Base-by-base conservation (phyloP, 2,797 vertebrate species). In the Chaenodraco wilsoni region DNA sequence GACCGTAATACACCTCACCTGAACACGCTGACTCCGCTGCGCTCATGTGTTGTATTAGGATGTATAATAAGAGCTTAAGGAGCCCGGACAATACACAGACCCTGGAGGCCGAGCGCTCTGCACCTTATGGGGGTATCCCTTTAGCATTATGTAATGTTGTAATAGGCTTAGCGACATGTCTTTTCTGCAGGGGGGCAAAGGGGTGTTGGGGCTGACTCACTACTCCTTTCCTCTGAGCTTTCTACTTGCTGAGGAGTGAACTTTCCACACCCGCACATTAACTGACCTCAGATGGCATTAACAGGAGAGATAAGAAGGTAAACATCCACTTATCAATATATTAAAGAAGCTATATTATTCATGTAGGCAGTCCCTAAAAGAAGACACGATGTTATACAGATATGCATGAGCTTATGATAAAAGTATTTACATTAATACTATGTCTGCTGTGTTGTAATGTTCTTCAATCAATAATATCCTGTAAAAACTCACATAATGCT, bases 101-200 rank as follows among this genome's bases (percentile, higher is more conserved):
- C 78, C 72, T 14, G 33, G 58, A 83, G 82, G 66, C 59, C 17
- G 76, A 72, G 86, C 75, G 61, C 3, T 65, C 70, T 73, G 61
- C 70, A 79, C 81, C 88, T 87, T 84, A 78, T 76, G 87, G 85
- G 77, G 78, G 80, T 84, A 82, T 78, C 90, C 85, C 76, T 85
- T 79, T 75, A 89, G 82, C 72, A 81, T 92, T 86, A 91, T 86
- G 87, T 81, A 90, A 86, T 70, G 46, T 33, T 62, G 60, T 88
- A 90, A 90, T 89, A 84, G 89, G 88, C 86, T 91, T 88, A 90
- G 76, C 78, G 65, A 10, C 72, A 58, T 78, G 72, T 69, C 66
- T 21, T 71, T 27, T 78, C 74, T 79, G 82, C 71, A 75, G 74
- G 81, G 57, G 50, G 56, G 78, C 27, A 27, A 6, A 7, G 21